Percentiles rank a stretch among this genome's conserved stretches.
Conservation (phyloP, 2,797 vertebrate genomes). For the Allochrocebus solatus region DNA sequence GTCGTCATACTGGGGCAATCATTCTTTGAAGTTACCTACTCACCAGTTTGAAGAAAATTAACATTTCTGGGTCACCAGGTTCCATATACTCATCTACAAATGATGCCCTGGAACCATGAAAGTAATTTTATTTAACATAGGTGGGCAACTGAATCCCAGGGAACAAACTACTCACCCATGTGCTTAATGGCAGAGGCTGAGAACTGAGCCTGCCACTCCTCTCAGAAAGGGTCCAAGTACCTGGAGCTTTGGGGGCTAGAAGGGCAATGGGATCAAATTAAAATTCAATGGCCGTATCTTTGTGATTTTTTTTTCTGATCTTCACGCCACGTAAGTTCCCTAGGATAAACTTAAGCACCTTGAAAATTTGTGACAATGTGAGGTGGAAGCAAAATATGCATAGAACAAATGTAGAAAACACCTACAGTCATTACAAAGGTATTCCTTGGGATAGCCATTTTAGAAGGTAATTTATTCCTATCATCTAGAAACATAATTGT, state of each 20-base stretch:
- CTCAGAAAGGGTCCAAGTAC: background rate
- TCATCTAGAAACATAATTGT: background rate
- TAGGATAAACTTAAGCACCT: background rate
- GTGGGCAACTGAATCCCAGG: constrained; percentile 34
- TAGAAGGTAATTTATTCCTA: background rate
- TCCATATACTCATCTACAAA: constrained; percentile 63
- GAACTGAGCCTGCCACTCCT: background rate
- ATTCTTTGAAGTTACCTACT: constrained; percentile 68
- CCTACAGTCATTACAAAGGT: background rate
- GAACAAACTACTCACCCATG: background rate
- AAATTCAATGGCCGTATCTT: background rate
- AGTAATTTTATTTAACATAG: constrained; percentile 64
- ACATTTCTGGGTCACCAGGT: constrained; percentile 74
- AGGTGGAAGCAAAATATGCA: background rate
- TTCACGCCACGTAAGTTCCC: background rate
- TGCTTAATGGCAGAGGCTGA: background rate
- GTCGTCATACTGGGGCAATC: constrained; percentile 47
- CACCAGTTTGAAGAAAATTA: constrained; percentile 65
- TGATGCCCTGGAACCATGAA: constrained; percentile 54
- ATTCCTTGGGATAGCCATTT: background rate
- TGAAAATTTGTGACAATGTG: background rate
- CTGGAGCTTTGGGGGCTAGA: background rate
- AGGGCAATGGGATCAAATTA: background rate
- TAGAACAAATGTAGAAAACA: background rate
- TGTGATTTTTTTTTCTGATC: background rate